Evolutionary conservation across 2,797 vertebrate genomes (phyloP).

Genomic region (Platyrinchus mystaceus): DNA sequence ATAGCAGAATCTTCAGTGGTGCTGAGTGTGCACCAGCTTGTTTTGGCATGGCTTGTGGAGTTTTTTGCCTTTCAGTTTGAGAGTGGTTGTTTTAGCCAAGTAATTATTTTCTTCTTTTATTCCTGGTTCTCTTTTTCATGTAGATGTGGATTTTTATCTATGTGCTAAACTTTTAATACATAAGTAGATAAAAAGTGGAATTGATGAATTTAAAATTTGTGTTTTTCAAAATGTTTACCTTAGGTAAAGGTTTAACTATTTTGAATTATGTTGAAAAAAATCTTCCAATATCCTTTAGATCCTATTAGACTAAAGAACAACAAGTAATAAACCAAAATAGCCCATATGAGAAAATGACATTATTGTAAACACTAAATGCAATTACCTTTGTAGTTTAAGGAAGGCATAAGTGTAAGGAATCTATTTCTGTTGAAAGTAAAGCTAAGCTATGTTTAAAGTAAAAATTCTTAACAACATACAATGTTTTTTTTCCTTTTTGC

Average conservation of each 20-base stretch:
- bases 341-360: neutral
- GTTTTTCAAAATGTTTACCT: neutral
- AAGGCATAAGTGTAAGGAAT: neutral
- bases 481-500: neutral
- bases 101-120: neutral
- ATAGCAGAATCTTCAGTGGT: neutral
- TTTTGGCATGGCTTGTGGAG: neutral
- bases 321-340: neutral
- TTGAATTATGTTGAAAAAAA: neutral
- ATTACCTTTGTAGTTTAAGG: neutral
- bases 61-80: neutral
- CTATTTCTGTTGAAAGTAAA: neutral
- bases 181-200: neutral
- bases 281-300: neutral
- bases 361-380: neutral
- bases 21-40: neutral
- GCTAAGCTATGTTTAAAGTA: neutral
- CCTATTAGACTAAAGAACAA: neutral
- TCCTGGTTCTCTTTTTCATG: neutral
- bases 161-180: neutral
- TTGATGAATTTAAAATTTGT: neutral
- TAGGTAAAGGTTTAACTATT: neutral
- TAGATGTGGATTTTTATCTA: neutral
- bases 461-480: neutral
- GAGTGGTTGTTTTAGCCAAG: neutral